Percentiles rank a stretch among this genome's conserved stretches.
phyloP scores from a whole-genome alignment of 23 tunicate genomes.

The Ciona savignyi region DNA sequence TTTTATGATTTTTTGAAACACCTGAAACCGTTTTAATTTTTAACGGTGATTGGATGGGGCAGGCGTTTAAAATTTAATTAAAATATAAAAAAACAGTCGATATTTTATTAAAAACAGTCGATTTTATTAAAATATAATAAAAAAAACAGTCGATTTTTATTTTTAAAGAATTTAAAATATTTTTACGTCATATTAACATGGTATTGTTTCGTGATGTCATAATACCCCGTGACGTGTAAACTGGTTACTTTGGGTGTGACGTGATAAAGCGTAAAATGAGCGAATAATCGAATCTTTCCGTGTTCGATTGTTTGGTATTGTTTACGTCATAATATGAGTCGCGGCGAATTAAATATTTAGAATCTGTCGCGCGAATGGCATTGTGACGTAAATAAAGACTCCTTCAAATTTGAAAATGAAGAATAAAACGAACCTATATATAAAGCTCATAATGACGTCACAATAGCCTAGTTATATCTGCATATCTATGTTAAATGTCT shows the following conservation, averaged over 20 bases:
- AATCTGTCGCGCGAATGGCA: neutral
- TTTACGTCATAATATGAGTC: neutral
- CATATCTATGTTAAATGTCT: neutral
- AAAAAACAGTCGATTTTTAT: too few relatives aligned
- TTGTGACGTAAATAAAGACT: neutral
- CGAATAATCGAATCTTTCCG: too few relatives aligned
- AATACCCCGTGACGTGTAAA: neutral
- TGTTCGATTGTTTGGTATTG: neutral
- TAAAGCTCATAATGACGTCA: neutral
- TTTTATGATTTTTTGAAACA: too few relatives aligned
- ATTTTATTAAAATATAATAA: too few relatives aligned
- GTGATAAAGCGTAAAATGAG: too few relatives aligned
- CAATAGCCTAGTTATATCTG: neutral
- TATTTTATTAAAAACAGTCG: too few relatives aligned
- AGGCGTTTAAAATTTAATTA: neutral
- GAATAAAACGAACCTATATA: too few relatives aligned
- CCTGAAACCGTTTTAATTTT: too few relatives aligned
- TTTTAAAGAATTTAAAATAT: neutral
- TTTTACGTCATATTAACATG: neutral
- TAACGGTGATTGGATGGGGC: neutral
- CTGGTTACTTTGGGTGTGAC: too few relatives aligned
- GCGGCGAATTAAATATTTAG: neutral
- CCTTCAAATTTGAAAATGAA: neutral
- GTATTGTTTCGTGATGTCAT: neutral
- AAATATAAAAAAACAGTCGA: neutral